Percentiles rank a stretch among this genome's conserved stretches.
These are phyloP conservation scores for Ditylenchus weischeri DNA, from an alignment of 2,888 invertebrate species.

Conservation along the genomic window DNA sequence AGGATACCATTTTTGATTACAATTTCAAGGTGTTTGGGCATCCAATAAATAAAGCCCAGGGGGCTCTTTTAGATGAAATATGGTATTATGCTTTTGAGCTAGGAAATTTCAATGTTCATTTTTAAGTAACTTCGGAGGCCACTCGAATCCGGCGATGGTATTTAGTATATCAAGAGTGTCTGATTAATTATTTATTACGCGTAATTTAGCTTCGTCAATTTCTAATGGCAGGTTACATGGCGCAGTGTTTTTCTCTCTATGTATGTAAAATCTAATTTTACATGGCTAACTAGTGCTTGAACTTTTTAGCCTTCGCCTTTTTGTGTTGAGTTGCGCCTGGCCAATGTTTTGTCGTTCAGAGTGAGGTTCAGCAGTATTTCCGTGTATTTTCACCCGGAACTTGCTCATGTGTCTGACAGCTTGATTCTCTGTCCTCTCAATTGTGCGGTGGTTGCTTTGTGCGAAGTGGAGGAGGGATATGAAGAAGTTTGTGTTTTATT, in stretches of 20 bases:
- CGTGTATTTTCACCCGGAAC: slow-evolving; percentile 31
- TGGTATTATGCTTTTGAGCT: too few species aligned
- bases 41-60: too few species aligned
- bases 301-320: not conserved
- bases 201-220: slow-evolving; percentile 14
- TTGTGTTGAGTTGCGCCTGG: slow-evolving; percentile 11
- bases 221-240: slow-evolving; percentile 24
- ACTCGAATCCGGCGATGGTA: not conserved
- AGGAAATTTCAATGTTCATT: too few species aligned
- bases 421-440: slow-evolving; percentile 28
- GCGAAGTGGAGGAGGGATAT: slow-evolving; percentile 21
- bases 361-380: slow-evolving; percentile 25
- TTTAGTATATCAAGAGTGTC: too few species aligned
- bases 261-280: not conserved
- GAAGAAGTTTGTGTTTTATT: slow-evolving; percentile 7
- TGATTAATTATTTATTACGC: not conserved
- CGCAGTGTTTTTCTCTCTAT: slow-evolving; percentile 16
- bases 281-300: not conserved
- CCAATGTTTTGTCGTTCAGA: slow-evolving; percentile 19
- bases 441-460: slow-evolving; percentile 34
- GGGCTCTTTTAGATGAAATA: too few species aligned
- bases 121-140: not conserved
- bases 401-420: slow-evolving; percentile 26
- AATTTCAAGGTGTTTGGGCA: too few species aligned
- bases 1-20: too few species aligned